phyloP scores from a whole-genome alignment of 2,113 vertebrate genomes.

The Lucifuga dentata region DNA sequence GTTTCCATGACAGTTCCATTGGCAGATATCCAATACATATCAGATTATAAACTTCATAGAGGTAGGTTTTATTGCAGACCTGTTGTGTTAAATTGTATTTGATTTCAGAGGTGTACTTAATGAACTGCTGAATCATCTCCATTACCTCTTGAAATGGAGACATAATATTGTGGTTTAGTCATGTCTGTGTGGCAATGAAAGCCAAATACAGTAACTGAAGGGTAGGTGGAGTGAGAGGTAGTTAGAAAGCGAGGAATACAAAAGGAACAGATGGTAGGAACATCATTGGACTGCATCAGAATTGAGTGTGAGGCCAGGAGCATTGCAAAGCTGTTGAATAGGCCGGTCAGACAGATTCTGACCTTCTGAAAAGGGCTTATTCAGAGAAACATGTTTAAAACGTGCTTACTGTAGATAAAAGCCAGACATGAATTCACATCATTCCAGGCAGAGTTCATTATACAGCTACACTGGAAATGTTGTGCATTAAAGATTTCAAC shows the following conservation, averaged over 20 bases:
- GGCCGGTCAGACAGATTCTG: constrained; percentile 42
- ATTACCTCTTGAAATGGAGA: background rate
- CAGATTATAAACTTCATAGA: no score
- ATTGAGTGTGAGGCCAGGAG: constrained; percentile 36
- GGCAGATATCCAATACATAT: no score
- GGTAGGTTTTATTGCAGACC: no score
- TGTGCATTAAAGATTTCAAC: constrained; percentile 35
- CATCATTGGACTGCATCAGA: constrained; percentile 37
- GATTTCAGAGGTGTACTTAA: no score
- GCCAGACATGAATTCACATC: background rate
- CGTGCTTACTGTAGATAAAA: background rate
- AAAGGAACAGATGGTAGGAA: constrained; percentile 57
- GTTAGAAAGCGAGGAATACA: constrained; percentile 3
- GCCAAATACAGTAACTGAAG: constrained; percentile 10
- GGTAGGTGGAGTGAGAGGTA: constrained; percentile 1
- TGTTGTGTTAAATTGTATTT: no score
- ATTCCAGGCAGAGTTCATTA: background rate
- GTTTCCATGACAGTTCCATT: no score
- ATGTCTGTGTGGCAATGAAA: constrained; percentile 25
- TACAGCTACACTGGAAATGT: background rate
- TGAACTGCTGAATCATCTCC: no score
- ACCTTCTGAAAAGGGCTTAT: constrained; percentile 49
- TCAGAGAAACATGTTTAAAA: constrained; percentile 29
- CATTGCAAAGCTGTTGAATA: constrained; percentile 29
- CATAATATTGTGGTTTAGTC: constrained; percentile 33